Evolutionary conservation across 2,888 invertebrate genomes (phyloP), one percentile per base, ranked within the genome.

Genomic region (Strigamia crassipes): DNA sequence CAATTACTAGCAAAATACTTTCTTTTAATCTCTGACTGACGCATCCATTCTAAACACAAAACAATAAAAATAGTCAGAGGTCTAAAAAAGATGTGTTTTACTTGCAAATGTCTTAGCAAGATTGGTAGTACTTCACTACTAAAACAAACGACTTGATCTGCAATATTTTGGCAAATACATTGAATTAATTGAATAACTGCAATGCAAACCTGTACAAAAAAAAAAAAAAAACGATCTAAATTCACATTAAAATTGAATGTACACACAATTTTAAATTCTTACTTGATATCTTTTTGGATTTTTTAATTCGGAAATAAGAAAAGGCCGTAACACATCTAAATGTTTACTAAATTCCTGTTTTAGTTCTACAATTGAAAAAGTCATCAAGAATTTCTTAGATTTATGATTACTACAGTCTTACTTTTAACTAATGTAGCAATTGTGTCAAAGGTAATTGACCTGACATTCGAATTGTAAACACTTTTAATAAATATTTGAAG

Each of bases 351-450:
- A 73, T 31, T 15, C 31, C 3, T 73, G 2, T 12, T 31, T 27
- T 12, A 73, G 31, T 73, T 73, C 73, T 73, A n/a, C 0, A 73
- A 31, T 31, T 12, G n/a, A n/a, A 31, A 3, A 23, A 21, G n/a
- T 23, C 18, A 61, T 12, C 3, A 27, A 27, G 27, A 27, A 27
- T 27, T 27, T 1, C 3, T 27, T 27, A 27, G 27, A 27, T 27
- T 27, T n/a, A n/a, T n/a, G n/a, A n/a, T n/a, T n/a, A 42, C 9
- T 13, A 56, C 2, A 61, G 0, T 18, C 61, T 61, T 73, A 73
- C 73, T 73, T 73, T 73, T 31, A 73, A 73, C 73, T 31, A 73
- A 31, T 5, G 73, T 73, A 27, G 73, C 73, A 73, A 73, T 73
- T 23, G 31, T 73, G 31, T 73, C 31, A 10, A 73, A 10, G 5